These are phyloP conservation scores for Ruditapes philippinarum DNA, from an alignment of 1,140 invertebrate species.

Conservation along the genomic window DNA sequence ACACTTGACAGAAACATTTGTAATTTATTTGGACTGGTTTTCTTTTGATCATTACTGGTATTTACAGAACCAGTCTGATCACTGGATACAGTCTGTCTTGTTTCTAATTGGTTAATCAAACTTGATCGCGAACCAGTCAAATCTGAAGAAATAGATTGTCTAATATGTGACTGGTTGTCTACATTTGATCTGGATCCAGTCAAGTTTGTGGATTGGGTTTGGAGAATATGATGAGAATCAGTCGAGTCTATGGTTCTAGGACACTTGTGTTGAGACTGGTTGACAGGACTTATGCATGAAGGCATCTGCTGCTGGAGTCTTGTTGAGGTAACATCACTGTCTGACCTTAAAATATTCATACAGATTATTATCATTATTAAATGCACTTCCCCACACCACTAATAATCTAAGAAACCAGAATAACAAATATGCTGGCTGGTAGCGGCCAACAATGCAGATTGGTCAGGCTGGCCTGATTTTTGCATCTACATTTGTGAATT, in stretches of 20 bases:
- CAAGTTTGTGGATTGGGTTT: no score
- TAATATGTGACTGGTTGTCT: not conserved
- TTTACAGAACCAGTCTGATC: not conserved
- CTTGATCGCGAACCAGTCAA: not conserved
- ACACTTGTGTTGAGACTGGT: not conserved
- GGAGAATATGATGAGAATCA: no score
- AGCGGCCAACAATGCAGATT: no score
- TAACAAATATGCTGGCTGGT: no score
- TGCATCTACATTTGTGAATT: no score
- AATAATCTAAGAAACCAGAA: no score
- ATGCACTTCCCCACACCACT: no score
- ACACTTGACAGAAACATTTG: not conserved
- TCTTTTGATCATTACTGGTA: constrained; percentile 7
- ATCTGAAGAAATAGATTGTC: not conserved
- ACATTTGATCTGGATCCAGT: no score
- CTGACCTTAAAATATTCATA: not conserved
- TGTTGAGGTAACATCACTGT: not conserved
- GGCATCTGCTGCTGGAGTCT: not conserved
- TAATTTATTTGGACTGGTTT: not conserved
- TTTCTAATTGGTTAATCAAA: not conserved
- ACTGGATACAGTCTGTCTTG: not conserved
- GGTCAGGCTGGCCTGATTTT: no score
- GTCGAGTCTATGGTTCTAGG: not conserved
- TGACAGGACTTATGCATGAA: not conserved
- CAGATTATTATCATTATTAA: no score